phyloP scores from a whole-genome alignment of 2,888 invertebrate species.

The Anthrax anthrax region DNA sequence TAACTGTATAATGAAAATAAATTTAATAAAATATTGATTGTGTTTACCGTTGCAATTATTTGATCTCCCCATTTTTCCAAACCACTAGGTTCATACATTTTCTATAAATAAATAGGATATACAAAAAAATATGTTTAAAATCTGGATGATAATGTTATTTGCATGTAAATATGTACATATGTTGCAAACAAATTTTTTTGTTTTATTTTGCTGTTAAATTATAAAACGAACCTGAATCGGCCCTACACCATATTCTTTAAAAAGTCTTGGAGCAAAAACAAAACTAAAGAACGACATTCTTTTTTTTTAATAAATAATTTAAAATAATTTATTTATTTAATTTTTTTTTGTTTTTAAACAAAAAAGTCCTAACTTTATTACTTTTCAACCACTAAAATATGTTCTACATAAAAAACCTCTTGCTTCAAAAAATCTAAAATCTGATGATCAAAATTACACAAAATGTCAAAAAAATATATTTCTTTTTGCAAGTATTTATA shows the following conservation, averaged over 20 bases:
- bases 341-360: not conserved
- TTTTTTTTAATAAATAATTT: not conserved
- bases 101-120: slow-evolving; percentile 36
- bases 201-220: too few relatives aligned
- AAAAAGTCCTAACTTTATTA: too few relatives aligned
- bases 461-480: too few relatives aligned
- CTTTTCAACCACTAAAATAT: too few relatives aligned
- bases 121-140: too few relatives aligned
- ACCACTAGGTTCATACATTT: slow-evolving; percentile 49
- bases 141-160: too few relatives aligned
- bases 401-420: too few relatives aligned
- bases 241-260: slow-evolving; percentile 51
- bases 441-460: too few relatives aligned
- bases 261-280: slow-evolving; percentile 55
- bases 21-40: not conserved
- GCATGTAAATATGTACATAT: too few relatives aligned
- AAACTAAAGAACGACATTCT: slow-evolving; percentile 38
- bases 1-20: not conserved
- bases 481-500: too few relatives aligned
- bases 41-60: slow-evolving; percentile 40
- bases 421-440: too few relatives aligned
- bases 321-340: not conserved
- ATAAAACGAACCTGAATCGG: slow-evolving; percentile 37
- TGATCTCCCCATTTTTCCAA: slow-evolving; percentile 62
- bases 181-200: too few relatives aligned